A percentile compares a stretch with the other conserved stretches of the same genome.
These are phyloP conservation scores for Nasua narica DNA, from an alignment of 2,797 vertebrate species.

Conservation along the genomic window DNA sequence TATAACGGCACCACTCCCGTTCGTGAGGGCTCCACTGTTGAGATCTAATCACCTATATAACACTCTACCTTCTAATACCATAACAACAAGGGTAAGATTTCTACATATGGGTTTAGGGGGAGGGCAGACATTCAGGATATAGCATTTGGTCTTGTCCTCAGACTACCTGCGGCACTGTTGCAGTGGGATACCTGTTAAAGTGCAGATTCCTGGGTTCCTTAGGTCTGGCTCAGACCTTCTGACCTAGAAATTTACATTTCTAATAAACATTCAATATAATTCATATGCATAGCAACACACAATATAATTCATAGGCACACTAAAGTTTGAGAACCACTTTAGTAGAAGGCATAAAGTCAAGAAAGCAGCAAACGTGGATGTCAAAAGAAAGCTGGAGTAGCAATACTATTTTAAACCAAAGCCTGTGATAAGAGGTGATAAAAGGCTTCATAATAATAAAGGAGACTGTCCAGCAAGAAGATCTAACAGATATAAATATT, in stretches of 20 bases:
- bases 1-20: neutral
- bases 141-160: neutral
- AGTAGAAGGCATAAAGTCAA: neutral
- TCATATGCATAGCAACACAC: neutral
- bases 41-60: neutral
- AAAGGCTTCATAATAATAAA: neutral
- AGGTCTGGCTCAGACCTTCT: neutral
- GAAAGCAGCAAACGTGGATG: neutral
- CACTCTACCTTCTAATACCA: neutral
- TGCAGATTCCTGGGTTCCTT: neutral
- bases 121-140: neutral
- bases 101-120: neutral
- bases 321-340: neutral
- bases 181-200: neutral
- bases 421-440: neutral
- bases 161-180: neutral
- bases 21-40: neutral
- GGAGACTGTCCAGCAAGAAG: neutral
- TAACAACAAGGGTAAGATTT: neutral
- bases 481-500: neutral
- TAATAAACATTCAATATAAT: neutral
- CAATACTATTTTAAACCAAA: neutral
- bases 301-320: neutral
- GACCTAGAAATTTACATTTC: neutral
- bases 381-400: neutral